Evolutionary conservation across 2,888 invertebrate species (phyloP), one percentile per base, ranked within the genome.

Genomic region (Drosophila robusta): DNA sequence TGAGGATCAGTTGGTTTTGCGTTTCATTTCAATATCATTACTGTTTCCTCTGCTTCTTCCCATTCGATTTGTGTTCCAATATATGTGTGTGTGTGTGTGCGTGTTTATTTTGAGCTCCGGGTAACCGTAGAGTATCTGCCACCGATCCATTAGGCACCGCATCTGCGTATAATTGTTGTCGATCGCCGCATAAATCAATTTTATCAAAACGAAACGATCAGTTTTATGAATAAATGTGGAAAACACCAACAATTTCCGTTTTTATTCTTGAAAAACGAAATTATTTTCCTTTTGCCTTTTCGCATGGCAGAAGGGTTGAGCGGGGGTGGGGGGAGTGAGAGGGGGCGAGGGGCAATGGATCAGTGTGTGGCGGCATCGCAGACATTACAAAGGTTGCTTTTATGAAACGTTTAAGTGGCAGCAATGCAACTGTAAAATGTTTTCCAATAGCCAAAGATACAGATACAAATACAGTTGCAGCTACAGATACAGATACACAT

Each of bases 111-210:
- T 42, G 60, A 26, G 45, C 11, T 24, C 29, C 47, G 44, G 18
- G 32, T 34, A 45, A 14, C 24, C 44, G 54, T 63, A 41, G 63
- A 42, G 45, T 47, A 56, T 62, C 74, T 71, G 76, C 78, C 80
- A 89, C 86, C 75, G 87, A 86, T 89, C 90, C 89, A 89, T 90
- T 89, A 89, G 89, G 75, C 81, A 78, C 78, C 84, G 89, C 88
- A 86, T 86, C 85, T 86, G 85, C 75, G 86, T 87, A 82, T 85
- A 87, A 85, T 85, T 87, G 86, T 86, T 83, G 77, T 71, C 77
- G 86, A 86, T 86, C 86, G 83, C 52, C 84, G 84, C 86, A 90
- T 89, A 89, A 89, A 89, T 89, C 90, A 89, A 87, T 89, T 90
- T 89, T 90, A 89, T 89, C 89, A 90, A 79, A 68, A 78, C 67